Percentiles rank a stretch among this genome's conserved stretches.
Evolutionary conservation across 2,113 vertebrate species (phyloP).

Genomic region (Sinosuthora webbiana): DNA sequence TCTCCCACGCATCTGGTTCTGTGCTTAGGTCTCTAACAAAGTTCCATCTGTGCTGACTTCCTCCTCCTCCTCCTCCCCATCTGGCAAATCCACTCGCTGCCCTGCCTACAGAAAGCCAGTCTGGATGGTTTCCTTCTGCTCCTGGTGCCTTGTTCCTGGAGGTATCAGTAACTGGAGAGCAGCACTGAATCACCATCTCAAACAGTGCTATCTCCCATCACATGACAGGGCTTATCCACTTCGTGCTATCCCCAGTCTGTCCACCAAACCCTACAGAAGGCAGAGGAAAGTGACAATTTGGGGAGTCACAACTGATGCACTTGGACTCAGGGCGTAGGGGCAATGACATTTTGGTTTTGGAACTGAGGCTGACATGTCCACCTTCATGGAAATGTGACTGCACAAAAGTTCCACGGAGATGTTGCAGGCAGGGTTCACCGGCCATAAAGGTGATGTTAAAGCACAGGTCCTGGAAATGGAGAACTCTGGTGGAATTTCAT

Average conservation of each 20-base stretch:
- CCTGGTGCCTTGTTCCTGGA: background rate
- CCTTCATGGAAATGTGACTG: background rate
- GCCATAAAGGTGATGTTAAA: background rate
- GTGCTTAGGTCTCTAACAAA: background rate
- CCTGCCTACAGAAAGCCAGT: background rate
- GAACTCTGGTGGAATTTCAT: background rate
- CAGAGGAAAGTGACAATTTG: background rate
- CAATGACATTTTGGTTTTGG: background rate
- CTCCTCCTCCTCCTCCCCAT: background rate
- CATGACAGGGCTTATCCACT: background rate
- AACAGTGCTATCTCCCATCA: background rate
- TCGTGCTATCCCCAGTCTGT: background rate
- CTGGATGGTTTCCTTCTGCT: background rate
- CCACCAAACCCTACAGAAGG: background rate
- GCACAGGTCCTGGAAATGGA: background rate
- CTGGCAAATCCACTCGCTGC: constrained; percentile 9
- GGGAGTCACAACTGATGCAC: background rate
- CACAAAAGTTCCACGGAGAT: background rate
- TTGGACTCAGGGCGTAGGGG: background rate
- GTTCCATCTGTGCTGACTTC: background rate
- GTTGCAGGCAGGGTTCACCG: background rate
- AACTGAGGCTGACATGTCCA: background rate
- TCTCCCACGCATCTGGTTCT: background rate
- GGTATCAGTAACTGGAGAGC: background rate
- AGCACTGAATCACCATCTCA: background rate